Percentiles rank a stretch among this genome's conserved stretches.
Conservation (phyloP, 1,140 invertebrate species). For the Carcinoscorpius rotundicauda region DNA sequence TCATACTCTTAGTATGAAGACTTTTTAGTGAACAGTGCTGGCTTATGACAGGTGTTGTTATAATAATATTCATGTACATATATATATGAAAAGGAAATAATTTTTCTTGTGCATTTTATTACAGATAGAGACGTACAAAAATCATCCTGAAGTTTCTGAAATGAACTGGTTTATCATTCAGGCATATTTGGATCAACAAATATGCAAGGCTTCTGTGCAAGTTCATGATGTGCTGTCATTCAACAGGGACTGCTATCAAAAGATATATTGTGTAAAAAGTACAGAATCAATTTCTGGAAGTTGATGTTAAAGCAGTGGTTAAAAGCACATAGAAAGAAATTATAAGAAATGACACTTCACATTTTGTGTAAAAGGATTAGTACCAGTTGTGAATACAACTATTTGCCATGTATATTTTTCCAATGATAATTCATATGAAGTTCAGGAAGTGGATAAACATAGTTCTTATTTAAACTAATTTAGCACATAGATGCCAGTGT, state of each 20-base stretch:
- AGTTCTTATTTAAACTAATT: too few species aligned
- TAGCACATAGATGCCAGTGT: too few species aligned
- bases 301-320: too few species aligned
- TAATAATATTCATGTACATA: slow-evolving; percentile 4
- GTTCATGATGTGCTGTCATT: slow-evolving; percentile 9
- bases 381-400: too few species aligned
- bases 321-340: too few species aligned
- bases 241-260: slow-evolving; percentile 11
- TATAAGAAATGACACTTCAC: too few species aligned
- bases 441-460: too few species aligned
- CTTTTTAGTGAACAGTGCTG: background rate
- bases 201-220: slow-evolving; percentile 42
- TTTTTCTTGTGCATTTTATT: slow-evolving; percentile 20
- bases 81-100: background rate
- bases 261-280: slow-evolving; percentile 4
- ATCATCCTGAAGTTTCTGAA: slow-evolving; percentile 56
- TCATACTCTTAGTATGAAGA: background rate
- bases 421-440: too few species aligned
- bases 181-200: slow-evolving; percentile 49
- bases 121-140: slow-evolving; percentile 55
- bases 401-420: too few species aligned
- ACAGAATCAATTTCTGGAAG: too few species aligned
- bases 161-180: slow-evolving; percentile 53
- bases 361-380: too few species aligned
- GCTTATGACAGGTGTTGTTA: background rate